These are phyloP conservation scores for Rhynchotus rufescens DNA, from an alignment of 2,797 vertebrate genomes.

Conservation along the genomic window DNA sequence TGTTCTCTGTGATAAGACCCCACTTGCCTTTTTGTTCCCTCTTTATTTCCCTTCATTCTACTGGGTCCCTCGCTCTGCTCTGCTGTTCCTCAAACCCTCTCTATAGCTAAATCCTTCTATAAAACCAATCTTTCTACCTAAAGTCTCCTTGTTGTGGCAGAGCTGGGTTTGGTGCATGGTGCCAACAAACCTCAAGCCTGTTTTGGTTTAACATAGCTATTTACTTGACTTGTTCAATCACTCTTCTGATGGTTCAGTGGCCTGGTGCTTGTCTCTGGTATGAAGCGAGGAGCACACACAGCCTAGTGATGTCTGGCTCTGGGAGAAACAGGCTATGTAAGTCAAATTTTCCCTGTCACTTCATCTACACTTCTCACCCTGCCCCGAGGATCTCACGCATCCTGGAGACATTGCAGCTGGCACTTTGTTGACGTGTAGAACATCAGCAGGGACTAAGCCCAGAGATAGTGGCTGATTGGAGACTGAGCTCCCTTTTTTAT, in stretches of 20 bases:
- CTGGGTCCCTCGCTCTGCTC: neutral
- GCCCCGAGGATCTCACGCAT: neutral
- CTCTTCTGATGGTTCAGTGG: neutral
- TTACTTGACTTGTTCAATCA: neutral
- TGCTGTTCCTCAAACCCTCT: fast-evolving
- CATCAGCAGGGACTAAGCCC: constrained; percentile 25
- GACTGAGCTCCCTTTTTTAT: neutral
- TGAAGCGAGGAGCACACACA: constrained; percentile 12
- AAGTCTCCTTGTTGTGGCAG: fast-evolving
- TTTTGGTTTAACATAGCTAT: neutral
- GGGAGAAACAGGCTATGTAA: neutral
- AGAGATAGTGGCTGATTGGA: neutral
- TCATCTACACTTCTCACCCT: constrained; percentile 1
- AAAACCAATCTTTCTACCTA: neutral
- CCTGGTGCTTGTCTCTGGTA: constrained; percentile 42
- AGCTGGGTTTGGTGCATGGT: neutral
- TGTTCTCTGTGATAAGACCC: neutral
- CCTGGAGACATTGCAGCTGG: neutral
- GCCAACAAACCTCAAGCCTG: neutral
- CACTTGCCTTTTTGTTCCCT: neutral
- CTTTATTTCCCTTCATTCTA: neutral
- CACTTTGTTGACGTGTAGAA: constrained; percentile 1
- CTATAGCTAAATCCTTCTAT: neutral
- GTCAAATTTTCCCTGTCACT: constrained; percentile 22
- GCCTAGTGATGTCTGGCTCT: neutral